Evolutionary conservation across 2,797 vertebrate genomes (phyloP), one percentile per base, ranked within the genome.

Genomic region (Oreortyx pictus): DNA sequence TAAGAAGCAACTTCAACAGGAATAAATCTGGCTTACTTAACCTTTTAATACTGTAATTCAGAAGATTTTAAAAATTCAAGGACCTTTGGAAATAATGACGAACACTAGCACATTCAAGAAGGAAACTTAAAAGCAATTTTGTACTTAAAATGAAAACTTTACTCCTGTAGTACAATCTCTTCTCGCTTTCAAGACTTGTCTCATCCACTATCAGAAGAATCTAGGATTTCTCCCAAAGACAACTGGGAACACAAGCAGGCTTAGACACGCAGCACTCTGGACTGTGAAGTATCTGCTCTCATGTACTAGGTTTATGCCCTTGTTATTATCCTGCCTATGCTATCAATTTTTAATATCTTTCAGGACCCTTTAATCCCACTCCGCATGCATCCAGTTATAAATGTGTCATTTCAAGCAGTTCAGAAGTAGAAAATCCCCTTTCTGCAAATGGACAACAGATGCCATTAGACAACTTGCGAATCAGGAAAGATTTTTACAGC

Each of bases 391-490:
- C 44, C 56, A 56, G 23, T 44, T 66, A 56, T 1, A 62, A 79
- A 50, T 1, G 0, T 6, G 31, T 4, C 22, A 19, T 44, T 68
- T 24, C 22, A 60, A 82, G 52, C 2, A 2, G 33, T 71, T 59
- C 65, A 61, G 39, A 57, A 68, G 65, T 9, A 82, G 35, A 73
- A 94, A 85, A 88, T 4, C 19, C 12, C 47, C 37, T 52, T 44
- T 49, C 68, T 72, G 65, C n/a, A 52, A 90, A 80, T 54, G 65
- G 71, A 64, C 46, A 91, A 81, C 72, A 90, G 75, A 93, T 82
- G 87, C 82, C 46, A 59, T 81, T 61, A 85, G 73, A 89, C 50
- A 93, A 68, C 57, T 39, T 80, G 75, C 46, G 85, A 93, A 82
- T 22, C 25, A 59, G 52, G 68, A 54, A 50, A 62, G 66, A 74